These are phyloP conservation scores for Callocephalon fimbriatum DNA, from an alignment of 2,113 vertebrate species.

Conservation along the genomic window DNA sequence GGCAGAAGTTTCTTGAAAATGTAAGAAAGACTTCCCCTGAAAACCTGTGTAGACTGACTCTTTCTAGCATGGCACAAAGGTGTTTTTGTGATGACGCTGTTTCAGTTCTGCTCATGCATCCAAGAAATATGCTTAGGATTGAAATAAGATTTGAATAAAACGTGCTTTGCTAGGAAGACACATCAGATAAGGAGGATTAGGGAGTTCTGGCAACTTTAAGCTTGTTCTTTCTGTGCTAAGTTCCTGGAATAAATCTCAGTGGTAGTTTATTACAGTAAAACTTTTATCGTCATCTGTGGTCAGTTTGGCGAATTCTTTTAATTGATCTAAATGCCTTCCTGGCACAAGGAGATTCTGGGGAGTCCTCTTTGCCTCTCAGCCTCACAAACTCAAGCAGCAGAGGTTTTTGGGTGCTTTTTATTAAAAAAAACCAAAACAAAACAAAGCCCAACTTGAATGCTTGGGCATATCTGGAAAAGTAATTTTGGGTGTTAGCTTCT, in stretches of 20 bases:
- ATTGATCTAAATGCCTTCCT: not conserved
- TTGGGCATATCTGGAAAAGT: not conserved
- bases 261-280: not conserved
- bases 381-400: rapidly evolving
- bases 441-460: not conserved
- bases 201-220: not conserved
- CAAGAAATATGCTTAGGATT: not conserved
- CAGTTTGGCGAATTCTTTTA: not conserved
- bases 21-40: not conserved
- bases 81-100: not conserved
- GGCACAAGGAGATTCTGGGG: not conserved
- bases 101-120: not conserved
- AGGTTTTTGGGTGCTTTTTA: not conserved
- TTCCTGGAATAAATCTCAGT: not conserved
- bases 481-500: not conserved
- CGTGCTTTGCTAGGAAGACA: not conserved
- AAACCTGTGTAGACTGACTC: not conserved
- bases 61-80: not conserved
- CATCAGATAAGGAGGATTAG: not conserved
- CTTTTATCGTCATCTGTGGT: rapidly evolving
- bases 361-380: not conserved
- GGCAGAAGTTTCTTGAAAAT: not conserved
- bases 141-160: not conserved
- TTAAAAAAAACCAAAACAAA: not conserved
- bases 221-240: not conserved